Conservation (phyloP, 2,797 vertebrate genomes). For the Craterocephalus amniculus region DNA sequence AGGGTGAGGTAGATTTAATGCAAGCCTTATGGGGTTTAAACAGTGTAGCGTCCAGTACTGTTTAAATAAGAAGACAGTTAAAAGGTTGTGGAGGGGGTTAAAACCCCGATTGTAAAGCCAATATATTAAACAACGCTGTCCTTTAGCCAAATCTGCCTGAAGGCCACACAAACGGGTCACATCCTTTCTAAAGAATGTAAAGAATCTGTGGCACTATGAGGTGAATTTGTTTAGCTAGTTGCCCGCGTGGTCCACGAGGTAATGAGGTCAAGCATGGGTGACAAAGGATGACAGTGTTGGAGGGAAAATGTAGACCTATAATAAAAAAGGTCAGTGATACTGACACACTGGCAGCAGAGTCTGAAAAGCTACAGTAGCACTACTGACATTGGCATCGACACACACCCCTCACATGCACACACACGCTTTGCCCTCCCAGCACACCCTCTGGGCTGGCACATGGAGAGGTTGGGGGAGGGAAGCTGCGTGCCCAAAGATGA, state of each 20-base stretch:
- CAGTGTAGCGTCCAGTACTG: constrained; percentile 7
- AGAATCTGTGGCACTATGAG: constrained; percentile 45
- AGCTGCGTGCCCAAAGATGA: constrained; percentile 66
- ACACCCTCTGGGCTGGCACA: constrained; percentile 77
- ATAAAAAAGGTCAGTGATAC: constrained; percentile 59
- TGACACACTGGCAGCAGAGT: constrained; percentile 65
- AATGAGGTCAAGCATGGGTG: constrained; percentile 50
- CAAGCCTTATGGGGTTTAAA: constrained; percentile 22
- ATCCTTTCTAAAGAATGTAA: constrained; percentile 45
- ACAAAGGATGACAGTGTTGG: constrained; percentile 15
- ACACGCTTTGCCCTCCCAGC: constrained; percentile 67
- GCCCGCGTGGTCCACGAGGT: constrained; percentile 45
- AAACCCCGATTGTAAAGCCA: constrained; percentile 50
- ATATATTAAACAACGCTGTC: constrained; percentile 27
- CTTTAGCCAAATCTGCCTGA: constrained; percentile 1
- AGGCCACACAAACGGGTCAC: constrained; percentile 36
- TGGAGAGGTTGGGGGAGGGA: constrained; percentile 67
- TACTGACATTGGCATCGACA: constrained; percentile 56
- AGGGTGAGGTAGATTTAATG: constrained; percentile 31
- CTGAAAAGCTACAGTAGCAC: constrained; percentile 55
- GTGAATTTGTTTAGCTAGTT: constrained; percentile 44
- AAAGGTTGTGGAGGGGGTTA: constrained; percentile 41
- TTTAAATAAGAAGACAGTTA: constrained; percentile 48
- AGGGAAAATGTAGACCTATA: constrained; percentile 35
- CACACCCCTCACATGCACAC: constrained; percentile 31